phyloP scores from a whole-genome alignment of 2,888 invertebrate species.

The Macrosoma leucophasiata region DNA sequence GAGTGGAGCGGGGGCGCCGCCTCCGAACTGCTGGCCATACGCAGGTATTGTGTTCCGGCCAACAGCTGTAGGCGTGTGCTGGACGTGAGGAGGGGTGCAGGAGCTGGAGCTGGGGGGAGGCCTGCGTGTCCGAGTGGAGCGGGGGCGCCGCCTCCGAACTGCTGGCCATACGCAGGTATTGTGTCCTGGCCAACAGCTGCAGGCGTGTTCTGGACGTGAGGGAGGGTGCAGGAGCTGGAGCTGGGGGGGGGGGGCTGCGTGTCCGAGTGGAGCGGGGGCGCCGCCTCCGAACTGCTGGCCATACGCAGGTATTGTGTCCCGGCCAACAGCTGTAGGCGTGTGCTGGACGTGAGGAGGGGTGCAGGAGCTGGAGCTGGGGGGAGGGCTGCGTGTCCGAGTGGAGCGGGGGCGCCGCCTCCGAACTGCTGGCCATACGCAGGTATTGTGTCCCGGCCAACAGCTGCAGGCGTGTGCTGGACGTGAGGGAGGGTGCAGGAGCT shows the following conservation, averaged over 20 bases:
- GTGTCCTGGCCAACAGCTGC: no score
- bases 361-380: constrained; percentile 57
- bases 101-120: constrained; percentile 69
- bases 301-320: constrained; percentile 61
- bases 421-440: constrained; percentile 60
- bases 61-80: no score
- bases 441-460: no score
- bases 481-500: constrained; percentile 42
- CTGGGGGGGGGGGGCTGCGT: constrained; percentile 71
- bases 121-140: constrained; percentile 63
- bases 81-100: constrained; percentile 59
- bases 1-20: constrained; percentile 69
- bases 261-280: constrained; percentile 65
- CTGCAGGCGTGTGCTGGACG: constrained; percentile 63
- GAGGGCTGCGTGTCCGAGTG: constrained; percentile 70
- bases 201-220: constrained; percentile 68
- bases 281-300: constrained; percentile 58
- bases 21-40: constrained; percentile 53
- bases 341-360: constrained; percentile 64
- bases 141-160: constrained; percentile 64
- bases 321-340: no score
- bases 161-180: constrained; percentile 58
- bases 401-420: constrained; percentile 62
- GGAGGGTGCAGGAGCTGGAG: constrained; percentile 52
- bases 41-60: no score